These are phyloP conservation scores for Hipposideros larvatus DNA, from an alignment of 2,797 vertebrate species.

Conservation along the genomic window DNA sequence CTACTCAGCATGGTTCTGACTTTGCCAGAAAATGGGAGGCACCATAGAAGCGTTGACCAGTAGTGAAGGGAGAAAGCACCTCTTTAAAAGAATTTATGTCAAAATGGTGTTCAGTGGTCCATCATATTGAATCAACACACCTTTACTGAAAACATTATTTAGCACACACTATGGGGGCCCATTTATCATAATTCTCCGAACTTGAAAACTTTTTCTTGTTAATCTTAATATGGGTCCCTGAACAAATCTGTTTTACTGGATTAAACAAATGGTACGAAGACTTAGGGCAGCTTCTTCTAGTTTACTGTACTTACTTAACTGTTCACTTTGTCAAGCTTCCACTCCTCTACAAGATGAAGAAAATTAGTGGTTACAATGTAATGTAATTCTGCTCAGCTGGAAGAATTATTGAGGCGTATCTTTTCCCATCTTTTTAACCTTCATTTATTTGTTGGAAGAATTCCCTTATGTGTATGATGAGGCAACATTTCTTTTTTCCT, in stretches of 20 bases:
- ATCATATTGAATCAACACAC: constrained; percentile 69
- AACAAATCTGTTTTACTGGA: constrained; percentile 55
- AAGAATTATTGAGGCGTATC: not conserved
- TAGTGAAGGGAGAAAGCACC: not conserved
- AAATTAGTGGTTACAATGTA: constrained; percentile 37
- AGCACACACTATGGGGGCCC: not conserved
- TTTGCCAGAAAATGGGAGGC: not conserved
- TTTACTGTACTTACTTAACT: not conserved
- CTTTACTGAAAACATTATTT: constrained; percentile 7
- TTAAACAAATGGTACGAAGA: constrained; percentile 60
- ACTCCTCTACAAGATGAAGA: not conserved
- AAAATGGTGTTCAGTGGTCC: constrained; percentile 57
- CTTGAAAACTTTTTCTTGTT: constrained; percentile 66
- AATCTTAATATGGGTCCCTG: constrained; percentile 71
- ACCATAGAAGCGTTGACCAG: not conserved
- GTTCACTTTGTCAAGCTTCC: not conserved
- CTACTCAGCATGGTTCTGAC: not conserved
- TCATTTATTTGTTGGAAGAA: constrained; percentile 12
- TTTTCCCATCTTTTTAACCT: constrained; percentile 53
- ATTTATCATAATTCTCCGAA: constrained; percentile 64
- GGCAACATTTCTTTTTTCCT: constrained; percentile 12
- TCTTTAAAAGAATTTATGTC: constrained; percentile 79
- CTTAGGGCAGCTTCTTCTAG: not conserved
- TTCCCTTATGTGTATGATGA: not conserved
- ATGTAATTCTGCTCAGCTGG: not conserved